Percentiles rank a stretch among this genome's conserved stretches.
These are phyloP conservation scores for Bombus breviceps DNA, from an alignment of 1,140 invertebrate species.

Conservation along the genomic window DNA sequence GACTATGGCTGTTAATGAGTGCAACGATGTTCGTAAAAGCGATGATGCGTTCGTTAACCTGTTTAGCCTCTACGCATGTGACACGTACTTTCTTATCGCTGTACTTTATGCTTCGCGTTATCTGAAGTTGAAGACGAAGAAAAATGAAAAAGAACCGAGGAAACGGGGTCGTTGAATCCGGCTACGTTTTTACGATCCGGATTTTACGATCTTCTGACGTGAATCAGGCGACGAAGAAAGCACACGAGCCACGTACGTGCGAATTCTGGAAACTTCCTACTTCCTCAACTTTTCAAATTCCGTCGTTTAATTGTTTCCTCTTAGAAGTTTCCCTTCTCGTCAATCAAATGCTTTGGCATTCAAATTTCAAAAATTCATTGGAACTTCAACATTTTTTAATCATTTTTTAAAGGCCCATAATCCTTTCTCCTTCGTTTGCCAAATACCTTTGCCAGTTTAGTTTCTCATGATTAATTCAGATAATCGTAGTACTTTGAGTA, in stretches of 20 bases:
- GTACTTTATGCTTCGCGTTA: conserved; percentile 12
- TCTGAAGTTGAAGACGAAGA: background rate
- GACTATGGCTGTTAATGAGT: background rate
- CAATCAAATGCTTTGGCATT: too few relatives aligned
- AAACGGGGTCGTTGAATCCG: conserved; percentile 9
- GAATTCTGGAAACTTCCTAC: background rate
- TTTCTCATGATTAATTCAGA: too few relatives aligned
- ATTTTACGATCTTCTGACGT: background rate
- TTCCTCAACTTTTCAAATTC: background rate
- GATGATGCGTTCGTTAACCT: conserved; percentile 27
- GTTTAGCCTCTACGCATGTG: background rate
- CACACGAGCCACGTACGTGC: background rate
- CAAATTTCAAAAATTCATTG: too few relatives aligned
- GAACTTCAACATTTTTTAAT: too few relatives aligned
- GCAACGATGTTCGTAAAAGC: background rate
- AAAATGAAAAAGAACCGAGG: background rate
- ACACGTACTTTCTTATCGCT: background rate
- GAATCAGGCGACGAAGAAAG: too few relatives aligned
- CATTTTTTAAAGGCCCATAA: too few relatives aligned
- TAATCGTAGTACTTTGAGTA: too few relatives aligned
- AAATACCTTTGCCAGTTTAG: too few relatives aligned
- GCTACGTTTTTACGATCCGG: background rate
- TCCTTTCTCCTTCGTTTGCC: too few relatives aligned
- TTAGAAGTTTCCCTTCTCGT: background rate
- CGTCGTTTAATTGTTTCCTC: background rate